phyloP scores from a whole-genome alignment of 1,140 invertebrate genomes.

The Andricus grossulariae region DNA sequence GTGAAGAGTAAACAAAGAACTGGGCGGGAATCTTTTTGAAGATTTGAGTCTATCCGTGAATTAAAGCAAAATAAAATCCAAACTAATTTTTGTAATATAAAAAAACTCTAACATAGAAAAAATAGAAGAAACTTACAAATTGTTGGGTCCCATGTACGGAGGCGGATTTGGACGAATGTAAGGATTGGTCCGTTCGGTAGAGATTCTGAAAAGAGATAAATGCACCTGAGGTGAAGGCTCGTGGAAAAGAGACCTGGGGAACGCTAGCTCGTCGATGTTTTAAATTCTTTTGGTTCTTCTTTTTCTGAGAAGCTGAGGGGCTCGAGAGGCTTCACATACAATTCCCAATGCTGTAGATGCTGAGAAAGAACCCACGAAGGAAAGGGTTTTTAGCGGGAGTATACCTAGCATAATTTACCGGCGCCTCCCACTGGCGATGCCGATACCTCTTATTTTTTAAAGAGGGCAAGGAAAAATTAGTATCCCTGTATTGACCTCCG shows the following conservation, averaged over 20 bases:
- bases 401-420: background rate
- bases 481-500: no score
- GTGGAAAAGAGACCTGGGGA: background rate
- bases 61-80: background rate
- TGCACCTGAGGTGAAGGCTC: background rate
- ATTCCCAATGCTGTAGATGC: background rate
- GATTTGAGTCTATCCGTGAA: background rate
- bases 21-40: background rate
- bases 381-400: slow-evolving; percentile 6
- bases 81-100: background rate
- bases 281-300: slow-evolving; percentile 3
- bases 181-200: slow-evolving; percentile 64
- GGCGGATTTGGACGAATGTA: slow-evolving; percentile 73
- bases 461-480: no score
- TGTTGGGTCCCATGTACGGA: slow-evolving; percentile 67
- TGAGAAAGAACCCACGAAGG: slow-evolving; percentile 6
- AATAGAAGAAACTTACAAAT: slow-evolving; percentile 62
- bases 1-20: background rate
- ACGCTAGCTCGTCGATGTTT: background rate
- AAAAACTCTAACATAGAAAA: background rate
- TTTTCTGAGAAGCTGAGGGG: background rate
- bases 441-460: background rate
- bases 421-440: background rate
- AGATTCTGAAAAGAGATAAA: slow-evolving; percentile 48
- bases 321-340: background rate